Evolutionary conservation across 2,797 vertebrate genomes (phyloP).

Genomic region (Sebastes hubbsi): DNA sequence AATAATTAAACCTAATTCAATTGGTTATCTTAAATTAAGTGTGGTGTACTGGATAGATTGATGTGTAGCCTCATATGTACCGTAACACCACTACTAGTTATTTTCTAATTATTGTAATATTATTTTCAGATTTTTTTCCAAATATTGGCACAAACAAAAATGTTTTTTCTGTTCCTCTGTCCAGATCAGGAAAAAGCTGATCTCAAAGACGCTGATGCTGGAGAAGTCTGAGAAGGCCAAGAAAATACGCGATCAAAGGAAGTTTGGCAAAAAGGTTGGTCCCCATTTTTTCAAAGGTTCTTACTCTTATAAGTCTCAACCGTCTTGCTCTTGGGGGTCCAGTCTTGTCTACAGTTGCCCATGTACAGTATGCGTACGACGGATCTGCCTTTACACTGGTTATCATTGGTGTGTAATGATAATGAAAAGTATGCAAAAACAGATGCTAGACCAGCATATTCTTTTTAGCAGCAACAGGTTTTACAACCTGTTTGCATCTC

Average conservation of each 20-base stretch:
- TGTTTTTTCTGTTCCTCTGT: slow-evolving; percentile 3
- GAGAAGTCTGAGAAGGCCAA: slow-evolving; percentile 96
- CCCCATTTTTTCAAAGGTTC: neutral
- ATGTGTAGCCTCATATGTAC: neutral
- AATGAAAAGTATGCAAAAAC: neutral
- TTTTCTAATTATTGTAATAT: neutral
- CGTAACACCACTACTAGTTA: neutral
- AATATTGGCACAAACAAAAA: neutral
- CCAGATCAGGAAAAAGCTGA: slow-evolving; percentile 93
- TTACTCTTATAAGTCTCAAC: too few species aligned
- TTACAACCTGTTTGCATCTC: too few species aligned
- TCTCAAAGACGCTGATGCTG: slow-evolving; percentile 89
- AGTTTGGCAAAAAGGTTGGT: slow-evolving; percentile 96
- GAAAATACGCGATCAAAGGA: slow-evolving; percentile 93
- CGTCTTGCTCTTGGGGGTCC: too few species aligned
- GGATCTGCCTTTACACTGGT: neutral
- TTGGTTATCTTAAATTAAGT: neutral
- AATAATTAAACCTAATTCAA: rapidly evolving
- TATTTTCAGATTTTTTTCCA: neutral
- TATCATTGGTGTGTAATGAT: neutral
- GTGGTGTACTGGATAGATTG: neutral
- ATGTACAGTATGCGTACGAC: neutral
- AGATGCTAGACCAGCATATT: too few species aligned
- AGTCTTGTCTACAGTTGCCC: neutral
- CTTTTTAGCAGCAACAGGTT: too few species aligned